A percentile compares a stretch with the other conserved stretches of the same genome.
Evolutionary conservation across 2,888 invertebrate genomes (phyloP).

Genomic region (Formica aserva): DNA sequence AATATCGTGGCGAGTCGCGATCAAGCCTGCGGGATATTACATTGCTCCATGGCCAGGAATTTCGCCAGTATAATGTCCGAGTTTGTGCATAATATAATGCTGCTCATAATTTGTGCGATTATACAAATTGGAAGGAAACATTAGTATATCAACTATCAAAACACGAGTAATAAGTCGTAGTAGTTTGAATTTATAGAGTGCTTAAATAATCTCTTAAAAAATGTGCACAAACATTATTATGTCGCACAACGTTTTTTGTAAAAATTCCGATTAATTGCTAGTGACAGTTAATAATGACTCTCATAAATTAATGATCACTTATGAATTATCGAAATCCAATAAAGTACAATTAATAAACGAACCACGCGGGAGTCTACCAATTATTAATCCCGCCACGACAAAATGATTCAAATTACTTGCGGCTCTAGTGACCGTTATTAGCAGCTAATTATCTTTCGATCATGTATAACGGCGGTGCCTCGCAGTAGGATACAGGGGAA

Average conservation of each 20-base stretch:
- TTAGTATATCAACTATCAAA: background rate
- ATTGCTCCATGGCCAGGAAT: slow-evolving; percentile 38
- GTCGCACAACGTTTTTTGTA: background rate
- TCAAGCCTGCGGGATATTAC: slow-evolving; percentile 49
- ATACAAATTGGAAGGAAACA: background rate
- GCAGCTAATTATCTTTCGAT: slow-evolving; percentile 68
- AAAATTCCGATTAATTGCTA: slow-evolving; percentile 5
- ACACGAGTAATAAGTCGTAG: background rate
- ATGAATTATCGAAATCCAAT: slow-evolving; percentile 40
- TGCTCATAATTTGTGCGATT: background rate
- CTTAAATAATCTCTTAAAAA: background rate
- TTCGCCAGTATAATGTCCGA: slow-evolving; percentile 9
- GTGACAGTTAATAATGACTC: slow-evolving; percentile 26
- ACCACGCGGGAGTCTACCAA: slow-evolving; percentile 45
- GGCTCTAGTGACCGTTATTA: slow-evolving; percentile 49
- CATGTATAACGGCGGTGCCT: slow-evolving; percentile 50
- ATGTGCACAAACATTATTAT: background rate
- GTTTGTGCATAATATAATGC: slow-evolving; percentile 10
- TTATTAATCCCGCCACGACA: slow-evolving; percentile 59
- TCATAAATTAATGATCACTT: slow-evolving; percentile 23
- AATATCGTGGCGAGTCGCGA: slow-evolving; percentile 65
- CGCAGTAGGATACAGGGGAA: slow-evolving; percentile 51
- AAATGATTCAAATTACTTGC: slow-evolving; percentile 62
- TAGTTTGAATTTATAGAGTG: background rate
- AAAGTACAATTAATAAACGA: slow-evolving; percentile 39